Base-by-base conservation (phyloP, 92 coral and sea anemone species). In the Phenganax marumi region DNA sequence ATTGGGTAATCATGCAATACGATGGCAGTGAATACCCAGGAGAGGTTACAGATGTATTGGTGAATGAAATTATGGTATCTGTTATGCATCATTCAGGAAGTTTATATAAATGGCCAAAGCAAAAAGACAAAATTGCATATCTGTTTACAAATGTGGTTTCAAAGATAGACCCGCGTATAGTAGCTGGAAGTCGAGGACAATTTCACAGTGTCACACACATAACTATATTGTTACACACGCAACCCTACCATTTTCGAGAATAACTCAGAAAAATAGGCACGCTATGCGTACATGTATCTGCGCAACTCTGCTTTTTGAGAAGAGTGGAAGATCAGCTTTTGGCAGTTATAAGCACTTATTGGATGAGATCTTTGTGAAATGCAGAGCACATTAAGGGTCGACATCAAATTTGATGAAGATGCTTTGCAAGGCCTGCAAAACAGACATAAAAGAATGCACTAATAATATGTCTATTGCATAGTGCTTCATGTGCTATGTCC, bases 1-100 rank as follows among this genome's bases (percentile, higher is more conserved):
- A 63, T 63, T 63, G 70, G 70, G 70, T 63, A 8, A 22, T 63
- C 70, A 19, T 63, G 8, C 70, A 63, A 63, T 63, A 63, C n/a
- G 70, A 63, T 63, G 70, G 22, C 70, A 63, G 22, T 19, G 70
- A 18, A 8, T 63, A 63, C 26, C 70, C 70, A 9, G 57, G 57
- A 8, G 70, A 63, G n/a, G 70, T 63, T 18, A 63, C 70, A 63
- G 70, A 10, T 63, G 21, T 63, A 63, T 63, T 63, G n/a, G 70
- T 9, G n/a, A 63, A 63, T 18, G 70, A 63, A 18, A 22, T 63
- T 63, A 63, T 9, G 22, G 70, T 63, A 9, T 63, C 70, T 8
- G 70, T 63, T 18, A 9, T 63, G 70, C 70, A 63, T 18, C 10
- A 22, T 9, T 63, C 70, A 9, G 70, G 70, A 9, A 18, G 70